Evolutionary conservation across 2,797 vertebrate genomes (phyloP).

Genomic region (Eutrigla gurnardus): DNA sequence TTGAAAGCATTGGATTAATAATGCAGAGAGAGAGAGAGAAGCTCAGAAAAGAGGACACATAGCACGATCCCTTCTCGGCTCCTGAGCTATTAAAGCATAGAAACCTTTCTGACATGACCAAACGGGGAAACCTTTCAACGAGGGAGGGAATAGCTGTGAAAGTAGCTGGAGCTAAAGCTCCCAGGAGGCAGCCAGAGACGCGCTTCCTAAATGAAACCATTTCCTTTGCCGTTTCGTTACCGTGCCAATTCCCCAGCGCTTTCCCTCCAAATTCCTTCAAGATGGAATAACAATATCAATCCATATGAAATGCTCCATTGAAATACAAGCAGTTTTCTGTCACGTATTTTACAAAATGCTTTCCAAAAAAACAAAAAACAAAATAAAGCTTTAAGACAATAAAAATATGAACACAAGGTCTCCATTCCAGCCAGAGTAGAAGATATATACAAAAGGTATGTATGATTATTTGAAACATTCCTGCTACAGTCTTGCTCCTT

Average conservation of each 20-base stretch:
- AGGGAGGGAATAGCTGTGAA: slow-evolving; percentile 41
- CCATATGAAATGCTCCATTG: slow-evolving; percentile 11
- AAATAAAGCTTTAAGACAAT: background rate
- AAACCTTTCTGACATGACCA: slow-evolving; percentile 59
- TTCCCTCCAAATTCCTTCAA: slow-evolving; percentile 13
- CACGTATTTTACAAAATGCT: background rate
- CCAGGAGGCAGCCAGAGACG: slow-evolving; percentile 51
- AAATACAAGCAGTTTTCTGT: slow-evolving; percentile 7
- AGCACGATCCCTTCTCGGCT: slow-evolving; percentile 53
- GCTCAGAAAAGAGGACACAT: slow-evolving; percentile 67
- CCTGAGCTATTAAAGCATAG: slow-evolving; percentile 67
- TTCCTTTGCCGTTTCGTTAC: slow-evolving; percentile 47
- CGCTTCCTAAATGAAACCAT: slow-evolving; percentile 63
- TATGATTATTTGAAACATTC: background rate
- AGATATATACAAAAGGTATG: background rate
- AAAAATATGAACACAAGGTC: background rate
- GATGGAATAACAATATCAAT: slow-evolving; percentile 11
- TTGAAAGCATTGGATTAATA: slow-evolving; percentile 82
- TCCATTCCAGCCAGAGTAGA: background rate
- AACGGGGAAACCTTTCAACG: slow-evolving; percentile 64
- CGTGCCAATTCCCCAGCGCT: background rate
- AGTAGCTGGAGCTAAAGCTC: slow-evolving; percentile 51
- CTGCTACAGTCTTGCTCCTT: slow-evolving; percentile 21
- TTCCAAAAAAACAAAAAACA: background rate
- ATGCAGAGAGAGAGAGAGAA: slow-evolving; percentile 76